Base-by-base conservation (phyloP, 2,113 vertebrate genomes). In the Nipponia nippon region DNA sequence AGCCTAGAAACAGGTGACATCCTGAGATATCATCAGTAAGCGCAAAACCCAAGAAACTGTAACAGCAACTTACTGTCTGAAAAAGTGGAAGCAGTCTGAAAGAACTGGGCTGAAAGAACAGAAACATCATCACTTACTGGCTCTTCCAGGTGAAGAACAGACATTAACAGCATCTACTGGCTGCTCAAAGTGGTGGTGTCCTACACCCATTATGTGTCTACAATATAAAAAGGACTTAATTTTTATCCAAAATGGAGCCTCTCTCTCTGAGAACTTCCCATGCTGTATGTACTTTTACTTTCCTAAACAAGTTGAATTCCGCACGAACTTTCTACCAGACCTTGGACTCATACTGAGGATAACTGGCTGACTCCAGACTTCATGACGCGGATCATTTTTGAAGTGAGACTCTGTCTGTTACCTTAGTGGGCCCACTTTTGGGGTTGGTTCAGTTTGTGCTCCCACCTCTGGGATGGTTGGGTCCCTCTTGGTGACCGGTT, bases 331-430 rank as follows among this genome's bases (percentile, higher is more conserved):
- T 83, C 49, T 70, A 19, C 1, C 7, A 58, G 36, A 59, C 49
- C 47, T 53, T 72, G 32, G 19, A 21, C 13, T 63, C 4, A 42
- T 16, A 15, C 0, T 44, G 27, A 20, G 11, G 29, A 32, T 42
- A 27, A 3, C 20, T 49, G 11, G 15, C 11, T 63, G 22, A 49
- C 18, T 66, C 27, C 12, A 59, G 32, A 34, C 3, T 70, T 12
- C 1, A 2, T 27, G 9, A 38, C 0, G 0, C 9, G 22, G 16
- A 19, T 32, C 0, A 62, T 52, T 58, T 90, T 44, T 84, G 3
- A 90, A 67, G 32, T 21, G 9, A 71, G 17, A 36, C 7, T 44
- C 23, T 17, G 18, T 25, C n/a, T 36, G 3, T 47, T 83, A 21
- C 38, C 9, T 53, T 52, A 29, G 40, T 38, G 8, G 21, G 19